Evolutionary conservation across 2,888 invertebrate genomes (phyloP), one percentile per base, ranked within the genome.

Genomic region (Phymatocera aterrima): DNA sequence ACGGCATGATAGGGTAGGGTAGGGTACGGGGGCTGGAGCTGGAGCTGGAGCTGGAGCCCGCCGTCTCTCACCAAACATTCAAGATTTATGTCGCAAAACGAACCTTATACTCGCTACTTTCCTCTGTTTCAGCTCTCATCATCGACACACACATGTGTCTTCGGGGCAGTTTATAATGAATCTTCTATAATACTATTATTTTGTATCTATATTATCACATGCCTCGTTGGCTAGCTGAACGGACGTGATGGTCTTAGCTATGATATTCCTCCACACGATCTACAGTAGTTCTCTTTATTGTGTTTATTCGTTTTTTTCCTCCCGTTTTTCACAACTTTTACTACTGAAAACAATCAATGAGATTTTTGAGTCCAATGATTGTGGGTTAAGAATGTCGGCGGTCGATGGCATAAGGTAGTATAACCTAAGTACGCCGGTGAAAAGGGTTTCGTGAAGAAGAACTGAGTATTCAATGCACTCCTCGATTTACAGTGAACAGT

Each of bases 51-150:
- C 21, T 28, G 46, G 51, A 28, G 18, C 51, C 2, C 48, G 8
- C 31, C 54, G 21, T 18, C 34, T 51, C 21, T 51, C 48, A 54
- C 48, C 72, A 72, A 72, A 72, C 72, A 34, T 15, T 34, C 12
- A 15, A 72, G 72, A 72, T 72, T 72, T 72, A 72, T 72, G 72
- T 72, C 51, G 54, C 72, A 72, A 72, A 72, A 48, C 34, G 34
- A 40, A 43, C 24, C 65, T 34, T 40, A 24, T 43, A 34, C 21
- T 24, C 10, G 43, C 28, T 18, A 2, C 43, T 65, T 57, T 21
- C 57, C 57, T 57, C 24, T 57, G 8, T 57, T 57, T 28, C 57
- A 15, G 57, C 57, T 57, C 57, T 28, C 57, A 28, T 57, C 28
- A 57, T 15, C 15, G 15, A 57, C 5, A 10, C 57, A 24, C 15